Conservation (phyloP, 2,888 invertebrate species). For the Linyphia triangularis region DNA sequence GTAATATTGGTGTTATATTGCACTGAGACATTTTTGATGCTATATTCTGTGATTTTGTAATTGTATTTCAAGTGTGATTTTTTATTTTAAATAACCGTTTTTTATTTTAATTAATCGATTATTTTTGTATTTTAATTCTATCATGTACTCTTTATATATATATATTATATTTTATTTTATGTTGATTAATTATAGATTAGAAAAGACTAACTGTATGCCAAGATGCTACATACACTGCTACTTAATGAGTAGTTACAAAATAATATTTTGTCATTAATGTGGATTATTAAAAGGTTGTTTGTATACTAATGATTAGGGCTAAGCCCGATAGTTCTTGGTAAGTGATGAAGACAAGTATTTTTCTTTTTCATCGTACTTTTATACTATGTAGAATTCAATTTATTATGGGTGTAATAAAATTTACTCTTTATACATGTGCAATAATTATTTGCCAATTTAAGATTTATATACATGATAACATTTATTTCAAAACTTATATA, state of each 20-base stretch:
- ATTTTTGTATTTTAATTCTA: background rate
- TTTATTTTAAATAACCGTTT: background rate
- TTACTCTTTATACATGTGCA: conserved; percentile 37
- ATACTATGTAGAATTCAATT: conserved; percentile 18
- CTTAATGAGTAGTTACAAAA: background rate
- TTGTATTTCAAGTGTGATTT: background rate
- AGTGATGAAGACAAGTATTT: background rate
- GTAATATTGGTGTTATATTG: background rate
- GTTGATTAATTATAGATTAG: background rate
- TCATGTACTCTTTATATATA: background rate
- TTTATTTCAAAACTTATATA: no score
- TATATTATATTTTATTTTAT: background rate
- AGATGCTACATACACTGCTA: conserved; percentile 50
- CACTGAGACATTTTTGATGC: background rate
- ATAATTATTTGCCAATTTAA: no score
- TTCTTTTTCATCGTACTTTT: conserved; percentile 34
- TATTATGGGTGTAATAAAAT: conserved; percentile 42
- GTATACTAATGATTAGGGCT: background rate
- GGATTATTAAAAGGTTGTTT: background rate
- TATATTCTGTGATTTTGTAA: background rate
- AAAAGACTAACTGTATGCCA: conserved; percentile 28
- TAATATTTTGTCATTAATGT: background rate
- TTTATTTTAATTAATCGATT: background rate
- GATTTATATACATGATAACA: no score
- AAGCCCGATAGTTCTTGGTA: background rate